phyloP scores from a whole-genome alignment of 2,797 vertebrate genomes.

The Acridotheres tristis region DNA sequence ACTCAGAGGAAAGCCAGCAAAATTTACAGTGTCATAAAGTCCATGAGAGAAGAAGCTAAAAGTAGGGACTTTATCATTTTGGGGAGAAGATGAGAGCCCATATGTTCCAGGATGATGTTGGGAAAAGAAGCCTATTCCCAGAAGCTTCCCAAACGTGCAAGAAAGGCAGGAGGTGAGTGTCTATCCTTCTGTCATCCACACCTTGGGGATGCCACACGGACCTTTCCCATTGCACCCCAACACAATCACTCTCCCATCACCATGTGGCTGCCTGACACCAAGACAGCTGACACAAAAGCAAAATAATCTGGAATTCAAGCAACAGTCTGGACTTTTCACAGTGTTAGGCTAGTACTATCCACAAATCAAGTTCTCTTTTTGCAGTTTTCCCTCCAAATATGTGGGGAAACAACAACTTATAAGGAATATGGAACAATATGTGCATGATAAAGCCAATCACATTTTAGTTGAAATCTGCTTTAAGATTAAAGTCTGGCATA shows the following conservation, averaged over 20 bases:
- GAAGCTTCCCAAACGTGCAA: neutral
- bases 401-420: neutral
- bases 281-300: neutral
- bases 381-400: neutral
- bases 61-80: neutral
- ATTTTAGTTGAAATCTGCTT: neutral
- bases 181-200: neutral
- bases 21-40: neutral
- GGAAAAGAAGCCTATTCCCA: neutral
- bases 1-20: neutral
- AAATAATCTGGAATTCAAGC: neutral
- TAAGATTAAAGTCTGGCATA: neutral
- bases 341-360: neutral
- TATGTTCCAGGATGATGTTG: accelerated
- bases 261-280: neutral
- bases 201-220: neutral
- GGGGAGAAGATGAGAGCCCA: neutral
- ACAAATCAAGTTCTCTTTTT: neutral
- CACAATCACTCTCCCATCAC: neutral
- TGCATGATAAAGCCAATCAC: neutral
- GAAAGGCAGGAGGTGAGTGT: neutral
- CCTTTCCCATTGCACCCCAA: neutral
- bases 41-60: neutral
- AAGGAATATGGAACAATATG: neutral
- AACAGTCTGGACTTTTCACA: neutral